A percentile compares a stretch with the other conserved stretches of the same genome.
Conservation (phyloP, 2,888 invertebrate species). For the Gibbula magus region DNA sequence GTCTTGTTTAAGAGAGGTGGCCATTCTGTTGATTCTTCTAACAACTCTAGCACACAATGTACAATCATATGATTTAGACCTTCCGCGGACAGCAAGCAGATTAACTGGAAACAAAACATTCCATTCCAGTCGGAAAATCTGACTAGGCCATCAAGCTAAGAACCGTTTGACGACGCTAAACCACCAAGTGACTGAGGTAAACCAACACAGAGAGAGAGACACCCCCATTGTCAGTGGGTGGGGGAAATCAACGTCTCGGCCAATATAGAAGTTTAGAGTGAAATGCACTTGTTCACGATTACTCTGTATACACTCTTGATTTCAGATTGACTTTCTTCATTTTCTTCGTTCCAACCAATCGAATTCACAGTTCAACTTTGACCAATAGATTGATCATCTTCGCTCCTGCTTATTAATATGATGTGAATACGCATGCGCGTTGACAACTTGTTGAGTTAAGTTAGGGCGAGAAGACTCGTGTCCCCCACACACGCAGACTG, state of each 20-base stretch:
- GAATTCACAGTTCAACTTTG: background rate
- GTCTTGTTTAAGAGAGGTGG: conserved; percentile 26
- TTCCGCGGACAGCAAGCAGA: conserved; percentile 27
- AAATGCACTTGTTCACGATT: conserved; percentile 1
- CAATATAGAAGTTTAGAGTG: conserved; percentile 1
- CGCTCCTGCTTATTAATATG: background rate
- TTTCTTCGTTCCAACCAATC: background rate
- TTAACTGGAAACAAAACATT: conserved; percentile 31
- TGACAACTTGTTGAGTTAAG: background rate
- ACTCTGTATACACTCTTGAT: background rate
- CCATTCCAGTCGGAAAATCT: conserved; percentile 26
- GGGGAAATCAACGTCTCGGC: background rate
- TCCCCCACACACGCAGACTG: background rate
- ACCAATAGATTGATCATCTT: background rate
- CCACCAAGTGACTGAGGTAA: background rate
- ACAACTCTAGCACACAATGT: conserved; percentile 23
- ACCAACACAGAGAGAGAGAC: background rate
- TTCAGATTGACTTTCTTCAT: background rate
- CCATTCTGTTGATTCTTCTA: conserved; percentile 15
- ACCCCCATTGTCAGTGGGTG: background rate
- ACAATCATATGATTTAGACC: conserved; percentile 32
- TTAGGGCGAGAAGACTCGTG: background rate
- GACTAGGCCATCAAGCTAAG: conserved; percentile 25
- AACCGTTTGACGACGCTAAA: conserved; percentile 15
- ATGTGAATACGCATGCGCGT: background rate